Conservation (phyloP, 2,888 invertebrate species). For the Actias luna region DNA sequence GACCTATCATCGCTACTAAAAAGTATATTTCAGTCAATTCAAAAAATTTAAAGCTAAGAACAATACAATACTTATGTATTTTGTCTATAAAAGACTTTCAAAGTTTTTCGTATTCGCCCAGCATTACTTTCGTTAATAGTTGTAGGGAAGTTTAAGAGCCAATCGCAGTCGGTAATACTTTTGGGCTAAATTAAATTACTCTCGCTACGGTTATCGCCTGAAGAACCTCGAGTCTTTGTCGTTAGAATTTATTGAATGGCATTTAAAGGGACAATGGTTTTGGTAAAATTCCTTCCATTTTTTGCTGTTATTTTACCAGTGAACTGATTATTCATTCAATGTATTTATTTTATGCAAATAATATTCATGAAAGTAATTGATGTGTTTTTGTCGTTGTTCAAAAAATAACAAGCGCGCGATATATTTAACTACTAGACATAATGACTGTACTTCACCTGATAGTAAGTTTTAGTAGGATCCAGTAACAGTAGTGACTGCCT, state of each 20-base stretch:
- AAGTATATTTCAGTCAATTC: not conserved
- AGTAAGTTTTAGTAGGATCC: too few species aligned
- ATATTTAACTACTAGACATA: not conserved
- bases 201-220: not conserved
- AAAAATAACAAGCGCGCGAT: not conserved
- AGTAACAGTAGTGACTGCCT: too few species aligned
- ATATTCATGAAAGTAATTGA: not conserved
- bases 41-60: not conserved
- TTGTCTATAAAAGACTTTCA: not conserved
- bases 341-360: not conserved
- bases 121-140: not conserved
- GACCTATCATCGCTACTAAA: too few species aligned
- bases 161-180: conserved; percentile 5
- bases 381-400: not conserved
- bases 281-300: not conserved
- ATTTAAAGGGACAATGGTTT: conserved; percentile 24
- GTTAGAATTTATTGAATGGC: conserved; percentile 23
- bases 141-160: conserved; percentile 3
- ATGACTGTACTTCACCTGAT: too few species aligned
- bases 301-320: not conserved
- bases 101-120: not conserved
- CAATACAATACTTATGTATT: not conserved
- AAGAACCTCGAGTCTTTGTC: not conserved
- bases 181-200: conserved; percentile 8
- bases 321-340: not conserved